Base-by-base conservation (phyloP, 2,888 invertebrate genomes). In the Nymphalis c-album region DNA sequence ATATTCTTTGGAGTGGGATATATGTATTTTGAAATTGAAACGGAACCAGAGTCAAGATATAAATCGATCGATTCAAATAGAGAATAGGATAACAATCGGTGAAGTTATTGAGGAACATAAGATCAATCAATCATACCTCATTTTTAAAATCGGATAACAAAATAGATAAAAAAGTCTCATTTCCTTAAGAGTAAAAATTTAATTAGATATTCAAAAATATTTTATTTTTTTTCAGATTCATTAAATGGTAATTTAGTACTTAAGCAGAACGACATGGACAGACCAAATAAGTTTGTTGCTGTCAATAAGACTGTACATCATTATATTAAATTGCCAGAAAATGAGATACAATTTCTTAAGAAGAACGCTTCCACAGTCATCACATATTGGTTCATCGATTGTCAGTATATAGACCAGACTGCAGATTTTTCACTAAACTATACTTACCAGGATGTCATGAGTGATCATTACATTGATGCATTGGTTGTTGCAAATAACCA, bases 301-400 rank as follows among this genome's bases (percentile, higher is more conserved):
- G 95, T 94, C 16, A 89, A 92, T 64, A 85, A 90, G 69, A 84
- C 93, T 26, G 94, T 95, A 0, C 85, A 85, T 60, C 95, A 95
- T 76, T 86, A 85, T 60, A 87, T 97, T 51, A 80, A 85, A 51
- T 78, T 97, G 17, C 93, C 93, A 3, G 83, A 93, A 31, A 91
- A 94, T 20, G 97, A 97, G 82, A 77, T 90, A 47, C 84, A 93
- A 62, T 96, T 93, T 81, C 82, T 97, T 26, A 79, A 82, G 65
- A 72, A 78, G 13, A 92, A 92, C 71, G 81, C 92, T 0, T 92
- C 91, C 1, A 80, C 82, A 7, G 87, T 96, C 17, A 83, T 93
- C 35, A 95, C 95, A 0, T 96, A 94, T 82, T 97, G 97, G 97
- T 97, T 96, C 78, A 93, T 96, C 70, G 96, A 97, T 83, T 97